Conservation (phyloP, 37 sponge, comb jelly and placozoan species). For the Beroe forskalii region DNA sequence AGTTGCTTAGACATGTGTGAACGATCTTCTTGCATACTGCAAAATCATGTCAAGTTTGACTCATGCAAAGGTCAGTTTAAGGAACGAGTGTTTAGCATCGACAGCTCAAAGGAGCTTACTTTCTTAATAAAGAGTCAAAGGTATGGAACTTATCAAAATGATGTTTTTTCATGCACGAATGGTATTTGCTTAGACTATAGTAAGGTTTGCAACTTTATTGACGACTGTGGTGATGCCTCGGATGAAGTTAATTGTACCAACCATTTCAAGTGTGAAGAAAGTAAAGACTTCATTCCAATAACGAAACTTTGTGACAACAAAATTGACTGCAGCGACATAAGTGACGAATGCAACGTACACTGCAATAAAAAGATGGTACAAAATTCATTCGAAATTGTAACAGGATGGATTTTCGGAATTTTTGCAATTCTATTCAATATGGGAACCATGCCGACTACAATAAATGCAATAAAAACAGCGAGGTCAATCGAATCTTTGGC, state of each 20-base stretch:
- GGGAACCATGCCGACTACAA: not conserved
- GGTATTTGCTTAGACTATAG: not conserved
- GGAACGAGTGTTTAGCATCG: not conserved
- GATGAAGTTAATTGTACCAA: not conserved
- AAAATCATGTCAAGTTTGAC: not conserved
- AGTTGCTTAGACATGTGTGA: not conserved
- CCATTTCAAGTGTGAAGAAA: constrained; percentile 18
- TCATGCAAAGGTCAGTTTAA: not conserved
- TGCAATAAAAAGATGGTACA: not conserved
- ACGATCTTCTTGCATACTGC: not conserved
- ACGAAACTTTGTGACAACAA: not conserved
- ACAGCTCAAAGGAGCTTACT: not conserved
- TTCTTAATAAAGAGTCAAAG: not conserved
- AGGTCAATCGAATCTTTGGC: not conserved
- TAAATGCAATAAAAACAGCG: not conserved
- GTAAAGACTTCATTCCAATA: not conserved
- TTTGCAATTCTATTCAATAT: not conserved
- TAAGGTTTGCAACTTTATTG: not conserved
- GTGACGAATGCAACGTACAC: not conserved
- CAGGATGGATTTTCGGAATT: not conserved
- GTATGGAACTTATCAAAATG: constrained; percentile 10
- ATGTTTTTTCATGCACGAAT: not conserved
- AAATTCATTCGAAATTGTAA: not conserved
- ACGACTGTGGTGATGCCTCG: not conserved
- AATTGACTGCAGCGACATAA: not conserved